Conservation (phyloP, 2,113 vertebrate species). For the Vulpes vulpes region DNA sequence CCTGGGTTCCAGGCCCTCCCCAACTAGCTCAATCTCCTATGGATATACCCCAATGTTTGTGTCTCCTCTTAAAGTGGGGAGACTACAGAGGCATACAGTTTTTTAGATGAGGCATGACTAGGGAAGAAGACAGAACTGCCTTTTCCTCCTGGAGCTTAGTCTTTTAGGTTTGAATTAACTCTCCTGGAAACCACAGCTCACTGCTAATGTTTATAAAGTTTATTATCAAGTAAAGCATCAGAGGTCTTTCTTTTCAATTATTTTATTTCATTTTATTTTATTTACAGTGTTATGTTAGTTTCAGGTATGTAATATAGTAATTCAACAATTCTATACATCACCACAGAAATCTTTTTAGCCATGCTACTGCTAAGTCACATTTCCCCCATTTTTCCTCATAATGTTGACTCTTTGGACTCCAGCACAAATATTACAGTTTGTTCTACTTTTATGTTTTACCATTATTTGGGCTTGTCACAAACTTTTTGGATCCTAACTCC, state of each 20-base stretch:
- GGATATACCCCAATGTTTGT: background rate
- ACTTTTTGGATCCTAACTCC: background rate
- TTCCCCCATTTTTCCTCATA: background rate
- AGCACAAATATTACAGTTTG: background rate
- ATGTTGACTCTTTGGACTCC: background rate
- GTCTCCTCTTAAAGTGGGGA: background rate
- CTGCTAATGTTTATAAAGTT: background rate
- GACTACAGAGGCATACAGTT: background rate
- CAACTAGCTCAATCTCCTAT: background rate
- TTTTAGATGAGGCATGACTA: background rate
- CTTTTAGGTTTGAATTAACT: conserved; percentile 1
- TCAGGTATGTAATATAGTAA: background rate
- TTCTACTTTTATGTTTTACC: conserved; percentile 19
- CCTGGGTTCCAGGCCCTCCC: background rate
- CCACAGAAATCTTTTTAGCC: background rate
- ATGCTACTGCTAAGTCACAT: background rate
- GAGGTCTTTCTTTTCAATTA: background rate
- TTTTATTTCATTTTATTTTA: background rate
- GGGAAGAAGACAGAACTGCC: background rate
- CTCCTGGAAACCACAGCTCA: background rate
- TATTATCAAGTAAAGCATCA: conserved; percentile 12
- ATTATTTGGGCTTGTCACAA: background rate
- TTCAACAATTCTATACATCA: background rate
- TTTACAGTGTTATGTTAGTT: background rate
- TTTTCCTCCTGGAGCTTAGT: background rate